phyloP scores from a whole-genome alignment of 2,113 vertebrate species.

The Passer montanus region DNA sequence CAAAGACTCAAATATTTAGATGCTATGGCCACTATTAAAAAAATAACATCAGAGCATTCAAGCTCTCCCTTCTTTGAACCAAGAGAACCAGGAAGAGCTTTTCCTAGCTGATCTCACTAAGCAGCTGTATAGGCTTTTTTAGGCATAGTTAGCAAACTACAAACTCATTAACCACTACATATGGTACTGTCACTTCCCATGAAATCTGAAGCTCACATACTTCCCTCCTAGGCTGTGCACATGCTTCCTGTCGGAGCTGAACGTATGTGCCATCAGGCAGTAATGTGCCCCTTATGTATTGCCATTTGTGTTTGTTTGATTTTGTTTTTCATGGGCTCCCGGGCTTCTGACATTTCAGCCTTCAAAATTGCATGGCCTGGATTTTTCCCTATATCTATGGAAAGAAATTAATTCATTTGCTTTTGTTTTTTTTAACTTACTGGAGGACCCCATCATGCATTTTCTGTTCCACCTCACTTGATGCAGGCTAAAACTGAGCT shows the following conservation, averaged over 20 bases:
- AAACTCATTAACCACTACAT: constrained; percentile 64
- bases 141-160: constrained; percentile 59
- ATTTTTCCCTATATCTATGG: background rate
- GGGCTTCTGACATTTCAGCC: constrained; percentile 45
- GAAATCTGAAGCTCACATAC: constrained; percentile 53
- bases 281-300: background rate
- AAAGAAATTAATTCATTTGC: background rate
- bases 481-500: background rate
- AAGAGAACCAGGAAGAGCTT: background rate
- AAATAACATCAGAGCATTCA: background rate
- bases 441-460: background rate
- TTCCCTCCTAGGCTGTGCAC: constrained; percentile 42
- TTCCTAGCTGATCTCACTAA: constrained; percentile 32
- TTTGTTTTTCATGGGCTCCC: constrained; percentile 18
- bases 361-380: background rate
- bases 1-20: background rate
- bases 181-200: constrained; percentile 70
- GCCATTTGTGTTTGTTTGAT: constrained; percentile 47
- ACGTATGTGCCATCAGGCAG: background rate
- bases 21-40: background rate
- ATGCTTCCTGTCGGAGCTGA: constrained; percentile 36
- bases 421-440: background rate
- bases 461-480: background rate
- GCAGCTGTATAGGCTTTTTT: constrained; percentile 59
- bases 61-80: background rate